phyloP scores from a whole-genome alignment of 64 coral and sea anemone species.

The Dendrophyllia cribrosa region DNA sequence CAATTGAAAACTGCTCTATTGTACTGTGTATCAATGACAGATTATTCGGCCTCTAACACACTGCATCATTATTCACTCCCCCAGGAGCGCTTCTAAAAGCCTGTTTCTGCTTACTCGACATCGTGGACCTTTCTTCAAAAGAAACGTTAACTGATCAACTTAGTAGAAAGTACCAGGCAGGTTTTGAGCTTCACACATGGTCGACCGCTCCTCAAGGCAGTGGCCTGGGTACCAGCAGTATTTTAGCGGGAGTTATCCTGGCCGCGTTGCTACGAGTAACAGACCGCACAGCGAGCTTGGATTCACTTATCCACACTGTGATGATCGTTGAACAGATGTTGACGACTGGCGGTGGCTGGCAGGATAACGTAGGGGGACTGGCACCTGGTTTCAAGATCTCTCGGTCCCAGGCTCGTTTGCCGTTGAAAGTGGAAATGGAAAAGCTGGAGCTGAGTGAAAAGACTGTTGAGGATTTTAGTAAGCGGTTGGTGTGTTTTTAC shows the following conservation, averaged over 20 bases:
- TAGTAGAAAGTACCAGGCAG: slow-evolving; percentile 69
- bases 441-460: slow-evolving; percentile 66
- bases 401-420: slow-evolving; percentile 74
- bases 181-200: slow-evolving; percentile 90
- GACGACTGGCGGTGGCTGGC: slow-evolving; percentile 97
- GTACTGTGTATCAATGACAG: too few species aligned
- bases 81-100: slow-evolving; percentile 92
- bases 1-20: too few species aligned
- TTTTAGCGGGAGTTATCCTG: slow-evolving; percentile 86
- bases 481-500: slow-evolving; percentile 80
- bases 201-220: slow-evolving; percentile 81
- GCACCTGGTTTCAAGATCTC: slow-evolving; percentile 87
- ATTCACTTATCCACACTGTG: slow-evolving; percentile 87
- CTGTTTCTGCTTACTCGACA: slow-evolving; percentile 79
- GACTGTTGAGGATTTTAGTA: slow-evolving; percentile 70
- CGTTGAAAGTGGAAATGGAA: slow-evolving; percentile 76
- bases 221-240: slow-evolving; percentile 99
- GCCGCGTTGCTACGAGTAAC: slow-evolving; percentile 76
- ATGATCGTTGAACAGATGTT: slow-evolving; percentile 96
- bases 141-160: slow-evolving; percentile 78
- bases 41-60: not conserved
- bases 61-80: not conserved
- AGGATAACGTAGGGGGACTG: slow-evolving; percentile 96
- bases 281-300: slow-evolving; percentile 68
- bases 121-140: slow-evolving; percentile 60